Conservation (phyloP, 1,140 invertebrate genomes). For the Pteromalus puparum region DNA sequence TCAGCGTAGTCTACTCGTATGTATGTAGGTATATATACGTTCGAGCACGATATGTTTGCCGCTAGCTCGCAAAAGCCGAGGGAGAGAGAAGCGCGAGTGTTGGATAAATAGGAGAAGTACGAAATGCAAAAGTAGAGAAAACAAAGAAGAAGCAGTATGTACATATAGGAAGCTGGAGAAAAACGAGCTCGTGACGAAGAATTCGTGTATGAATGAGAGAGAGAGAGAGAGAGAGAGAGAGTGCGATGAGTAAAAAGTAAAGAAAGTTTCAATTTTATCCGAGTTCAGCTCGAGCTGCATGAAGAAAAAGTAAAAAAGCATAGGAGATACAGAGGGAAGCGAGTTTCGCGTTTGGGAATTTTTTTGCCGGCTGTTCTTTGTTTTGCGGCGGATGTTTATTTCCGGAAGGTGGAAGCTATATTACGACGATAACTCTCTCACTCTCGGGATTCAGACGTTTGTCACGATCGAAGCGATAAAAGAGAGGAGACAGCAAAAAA, state of each 20-base stretch:
- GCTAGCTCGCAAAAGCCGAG: background rate
- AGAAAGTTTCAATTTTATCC: slow-evolving; percentile 31
- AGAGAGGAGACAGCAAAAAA: background rate
- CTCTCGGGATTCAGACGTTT: slow-evolving; percentile 1
- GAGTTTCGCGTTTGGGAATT: background rate
- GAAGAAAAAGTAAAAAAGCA: background rate
- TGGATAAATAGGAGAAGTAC: background rate
- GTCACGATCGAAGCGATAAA: background rate
- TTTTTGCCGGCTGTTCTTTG: slow-evolving; percentile 25
- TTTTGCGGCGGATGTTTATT: slow-evolving; percentile 38
- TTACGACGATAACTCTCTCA: slow-evolving; percentile 36
- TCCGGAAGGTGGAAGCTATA: slow-evolving; percentile 32
- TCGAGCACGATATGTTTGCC: slow-evolving; percentile 5
- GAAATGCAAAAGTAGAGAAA: background rate
- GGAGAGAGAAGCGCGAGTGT: background rate
- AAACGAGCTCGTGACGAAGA: background rate
- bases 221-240: background rate
- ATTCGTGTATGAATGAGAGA: slow-evolving; percentile 3
- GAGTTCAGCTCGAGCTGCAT: background rate
- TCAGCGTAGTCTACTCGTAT: background rate
- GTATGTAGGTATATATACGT: background rate
- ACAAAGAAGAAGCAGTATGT: background rate
- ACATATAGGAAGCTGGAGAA: background rate
- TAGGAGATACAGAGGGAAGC: slow-evolving; percentile 1
- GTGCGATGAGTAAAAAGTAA: slow-evolving; percentile 27